These are phyloP conservation scores for Tricholaema leucomelas DNA, from an alignment of 2,113 vertebrate genomes.

Conservation along the genomic window DNA sequence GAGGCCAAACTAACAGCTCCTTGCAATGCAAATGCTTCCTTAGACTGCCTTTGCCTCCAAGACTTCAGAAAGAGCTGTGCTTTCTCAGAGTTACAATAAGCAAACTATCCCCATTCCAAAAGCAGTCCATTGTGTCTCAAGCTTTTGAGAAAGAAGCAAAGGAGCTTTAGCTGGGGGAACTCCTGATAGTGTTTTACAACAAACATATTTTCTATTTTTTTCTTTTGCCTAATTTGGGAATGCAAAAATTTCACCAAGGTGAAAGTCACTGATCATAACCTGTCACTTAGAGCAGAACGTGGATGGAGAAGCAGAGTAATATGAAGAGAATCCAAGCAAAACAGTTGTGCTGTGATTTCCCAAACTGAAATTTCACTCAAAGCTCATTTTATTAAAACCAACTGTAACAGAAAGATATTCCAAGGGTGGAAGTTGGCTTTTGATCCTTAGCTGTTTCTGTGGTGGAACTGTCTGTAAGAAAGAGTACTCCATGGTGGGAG, in stretches of 20 bases:
- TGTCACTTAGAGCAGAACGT: neutral
- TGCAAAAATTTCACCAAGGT: neutral
- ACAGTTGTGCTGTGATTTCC: neutral
- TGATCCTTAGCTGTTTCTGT: neutral
- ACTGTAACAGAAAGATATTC: neutral
- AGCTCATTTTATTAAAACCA: neutral
- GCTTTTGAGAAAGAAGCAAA: neutral
- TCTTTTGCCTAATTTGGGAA: neutral
- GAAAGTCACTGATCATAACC: neutral
- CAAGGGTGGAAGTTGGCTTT: neutral
- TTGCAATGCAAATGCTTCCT: neutral
- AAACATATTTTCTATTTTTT: neutral
- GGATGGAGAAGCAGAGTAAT: neutral
- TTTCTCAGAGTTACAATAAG: neutral
- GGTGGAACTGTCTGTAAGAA: neutral
- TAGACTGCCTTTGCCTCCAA: neutral
- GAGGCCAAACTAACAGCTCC: neutral
- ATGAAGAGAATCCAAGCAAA: neutral
- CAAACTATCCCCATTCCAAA: neutral
- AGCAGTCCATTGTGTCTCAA: neutral
- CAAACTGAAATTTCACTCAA: neutral
- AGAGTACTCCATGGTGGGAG: neutral
- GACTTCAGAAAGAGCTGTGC: neutral
- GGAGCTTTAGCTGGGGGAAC: neutral
- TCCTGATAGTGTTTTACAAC: conserved; percentile 24